Percentiles rank a stretch among this genome's conserved stretches.
Conservation (phyloP, 2,888 invertebrate species). For the Heliconius hortense region DNA sequence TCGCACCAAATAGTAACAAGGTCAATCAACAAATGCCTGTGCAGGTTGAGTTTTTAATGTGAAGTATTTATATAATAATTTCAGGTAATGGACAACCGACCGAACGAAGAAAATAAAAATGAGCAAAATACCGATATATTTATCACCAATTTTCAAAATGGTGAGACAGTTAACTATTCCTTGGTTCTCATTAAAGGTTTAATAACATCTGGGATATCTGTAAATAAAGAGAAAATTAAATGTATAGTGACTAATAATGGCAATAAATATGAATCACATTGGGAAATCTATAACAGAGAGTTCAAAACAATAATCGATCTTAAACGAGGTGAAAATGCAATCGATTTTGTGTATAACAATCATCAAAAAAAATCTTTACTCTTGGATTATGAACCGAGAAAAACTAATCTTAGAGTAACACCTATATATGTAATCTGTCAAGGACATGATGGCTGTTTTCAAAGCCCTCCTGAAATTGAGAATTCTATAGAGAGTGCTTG, state of each 20-base stretch:
- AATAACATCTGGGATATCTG: constrained; percentile 73
- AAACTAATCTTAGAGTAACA: constrained; percentile 84
- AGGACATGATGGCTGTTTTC: constrained; percentile 90
- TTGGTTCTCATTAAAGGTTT: constrained; percentile 83
- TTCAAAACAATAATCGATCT: constrained; percentile 87
- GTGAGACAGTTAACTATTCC: constrained; percentile 83
- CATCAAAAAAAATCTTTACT: constrained; percentile 69
- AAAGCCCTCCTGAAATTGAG: constrained; percentile 84
- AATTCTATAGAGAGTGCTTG: constrained; percentile 88
- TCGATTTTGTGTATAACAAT: constrained; percentile 82
- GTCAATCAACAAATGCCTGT: constrained; percentile 33
- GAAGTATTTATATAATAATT: constrained; percentile 52
- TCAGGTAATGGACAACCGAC: constrained; percentile 80
- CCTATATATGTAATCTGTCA: constrained; percentile 92
- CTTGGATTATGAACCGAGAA: constrained; percentile 82
- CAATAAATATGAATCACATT: constrained; percentile 71
- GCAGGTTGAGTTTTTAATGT: constrained; percentile 37
- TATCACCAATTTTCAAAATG: constrained; percentile 83
- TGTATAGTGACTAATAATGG: constrained; percentile 70
- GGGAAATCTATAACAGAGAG: constrained; percentile 85
- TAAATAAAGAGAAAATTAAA: constrained; percentile 67
- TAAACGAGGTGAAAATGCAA: constrained; percentile 83
- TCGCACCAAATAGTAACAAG: constrained; percentile 38
- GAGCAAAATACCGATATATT: constrained; percentile 73
- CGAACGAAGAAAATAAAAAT: constrained; percentile 69